These are phyloP conservation scores for Murina feae DNA, from an alignment of 2,113 vertebrate species.

Conservation along the genomic window DNA sequence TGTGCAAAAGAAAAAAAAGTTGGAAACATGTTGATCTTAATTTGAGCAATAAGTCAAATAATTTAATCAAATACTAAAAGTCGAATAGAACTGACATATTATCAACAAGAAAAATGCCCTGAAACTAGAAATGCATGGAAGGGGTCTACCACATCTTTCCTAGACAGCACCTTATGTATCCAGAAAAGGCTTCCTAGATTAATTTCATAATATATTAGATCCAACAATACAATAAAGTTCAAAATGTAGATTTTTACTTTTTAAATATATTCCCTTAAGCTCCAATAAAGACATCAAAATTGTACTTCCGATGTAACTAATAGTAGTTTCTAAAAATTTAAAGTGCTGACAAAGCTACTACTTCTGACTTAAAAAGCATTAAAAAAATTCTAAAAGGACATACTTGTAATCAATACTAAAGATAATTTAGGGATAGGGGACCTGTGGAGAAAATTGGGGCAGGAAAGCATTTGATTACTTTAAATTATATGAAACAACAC, in stretches of 20 bases:
- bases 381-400: slow-evolving; percentile 9
- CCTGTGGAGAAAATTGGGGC: not conserved
- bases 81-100: slow-evolving; percentile 21
- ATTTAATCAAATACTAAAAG: slow-evolving; percentile 30
- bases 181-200: not conserved
- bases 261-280: not conserved
- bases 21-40: not conserved
- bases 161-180: not conserved
- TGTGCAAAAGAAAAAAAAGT: slow-evolving; percentile 54
- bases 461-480: not conserved
- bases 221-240: slow-evolving; percentile 22
- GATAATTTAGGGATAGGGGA: not conserved
- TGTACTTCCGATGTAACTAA: not conserved
- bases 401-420: not conserved
- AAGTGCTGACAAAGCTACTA: not conserved
- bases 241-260: slow-evolving; percentile 7
- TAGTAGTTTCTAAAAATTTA: not conserved
- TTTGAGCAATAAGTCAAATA: slow-evolving; percentile 14
- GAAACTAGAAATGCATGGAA: not conserved
- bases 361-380: not conserved
- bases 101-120: not conserved
- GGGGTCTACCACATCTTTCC: not conserved
- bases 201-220: not conserved
- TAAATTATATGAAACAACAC: not conserved
- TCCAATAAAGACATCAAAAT: not conserved